phyloP scores from a whole-genome alignment of 2,797 vertebrate species.

The Luscinia luscinia region DNA sequence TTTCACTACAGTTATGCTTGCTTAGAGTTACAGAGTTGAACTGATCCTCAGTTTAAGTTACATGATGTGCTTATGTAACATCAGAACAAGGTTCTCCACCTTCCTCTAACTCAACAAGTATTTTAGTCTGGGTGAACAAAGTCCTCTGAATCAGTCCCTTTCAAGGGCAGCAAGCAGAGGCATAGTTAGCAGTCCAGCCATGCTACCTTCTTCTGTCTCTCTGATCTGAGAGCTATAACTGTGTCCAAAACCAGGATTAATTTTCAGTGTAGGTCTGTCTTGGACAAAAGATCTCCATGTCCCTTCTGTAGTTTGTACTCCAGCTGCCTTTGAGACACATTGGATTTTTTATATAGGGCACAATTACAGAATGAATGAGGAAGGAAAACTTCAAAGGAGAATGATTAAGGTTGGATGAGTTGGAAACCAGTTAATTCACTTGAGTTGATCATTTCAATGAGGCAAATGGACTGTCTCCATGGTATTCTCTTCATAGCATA shows the following conservation, averaged over 20 bases:
- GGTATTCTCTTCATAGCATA: slow-evolving; percentile 14
- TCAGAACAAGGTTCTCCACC: not conserved
- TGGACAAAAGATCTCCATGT: slow-evolving; percentile 18
- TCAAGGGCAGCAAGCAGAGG: slow-evolving; percentile 20
- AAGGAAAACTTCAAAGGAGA: slow-evolving; percentile 41
- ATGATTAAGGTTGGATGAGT: not conserved
- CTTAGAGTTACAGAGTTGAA: slow-evolving; percentile 7
- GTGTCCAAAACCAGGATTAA: slow-evolving; percentile 5
- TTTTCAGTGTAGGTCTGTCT: slow-evolving; percentile 1
- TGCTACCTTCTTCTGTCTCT: not conserved
- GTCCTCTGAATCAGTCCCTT: not conserved
- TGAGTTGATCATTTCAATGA: slow-evolving; percentile 27
- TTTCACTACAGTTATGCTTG: not conserved
- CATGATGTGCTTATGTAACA: not conserved
- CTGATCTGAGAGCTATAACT: not conserved
- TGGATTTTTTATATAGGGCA: slow-evolving; percentile 1
- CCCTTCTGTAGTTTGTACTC: slow-evolving; percentile 33
- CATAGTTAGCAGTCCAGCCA: not conserved
- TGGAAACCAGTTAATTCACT: slow-evolving; percentile 36
- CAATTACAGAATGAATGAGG: slow-evolving; percentile 7
- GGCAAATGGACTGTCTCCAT: not conserved
- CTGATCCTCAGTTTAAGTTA: slow-evolving; percentile 39
- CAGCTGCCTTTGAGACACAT: slow-evolving; percentile 25
- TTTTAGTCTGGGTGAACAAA: not conserved
- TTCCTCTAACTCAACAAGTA: not conserved